Evolutionary conservation across 2,113 vertebrate species (phyloP), one percentile per base, ranked within the genome.

Genomic region (Prunella himalayana): DNA sequence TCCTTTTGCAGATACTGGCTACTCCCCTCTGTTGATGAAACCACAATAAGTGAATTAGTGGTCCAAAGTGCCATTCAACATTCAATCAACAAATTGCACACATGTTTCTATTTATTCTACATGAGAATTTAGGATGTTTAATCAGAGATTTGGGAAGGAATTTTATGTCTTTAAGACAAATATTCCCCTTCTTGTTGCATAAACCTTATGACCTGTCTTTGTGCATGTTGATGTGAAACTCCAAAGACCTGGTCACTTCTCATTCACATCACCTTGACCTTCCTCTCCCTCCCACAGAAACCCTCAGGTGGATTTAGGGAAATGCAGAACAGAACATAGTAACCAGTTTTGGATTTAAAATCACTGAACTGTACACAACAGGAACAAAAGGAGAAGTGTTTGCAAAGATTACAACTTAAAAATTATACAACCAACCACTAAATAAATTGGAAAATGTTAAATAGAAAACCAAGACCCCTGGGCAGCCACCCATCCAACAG

Each of bases 71-170:
- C 54, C 45, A 25, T 75, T 75, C 35, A 80, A 51, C 25, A 78
- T 27, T 59, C 33, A 39, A 5, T 56, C 17, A 73, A 45, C 5
- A 86, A 51, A 71, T 37, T 1, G 0, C 15, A 82, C 0, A 0
- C 2, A 5, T 35, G 20, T 56, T 82, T 79, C 49, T 45, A 20
- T 41, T 23, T n/a, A 28, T 23, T 51, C 37, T 21, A 35, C 8
- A 2, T 44, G 28, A 73, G 51, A 78, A 70, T 59, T 57, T n/a
- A 75, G 39, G 19, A 7, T 9, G 1, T 50, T 93, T 61, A 61
- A 73, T 37, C 35, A 54, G 15, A 88, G 70, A 45, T 66, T 31
- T 56, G 39, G 41, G 39, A 81, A 92, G 54, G 42, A 44, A 60
- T 66, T 84, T 68, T 70, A 75, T 17, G 21, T n/a, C 33, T 84